Evolutionary conservation across 2,113 vertebrate species (phyloP), one percentile per base, ranked within the genome.

Genomic region (Plestiodon gilberti): DNA sequence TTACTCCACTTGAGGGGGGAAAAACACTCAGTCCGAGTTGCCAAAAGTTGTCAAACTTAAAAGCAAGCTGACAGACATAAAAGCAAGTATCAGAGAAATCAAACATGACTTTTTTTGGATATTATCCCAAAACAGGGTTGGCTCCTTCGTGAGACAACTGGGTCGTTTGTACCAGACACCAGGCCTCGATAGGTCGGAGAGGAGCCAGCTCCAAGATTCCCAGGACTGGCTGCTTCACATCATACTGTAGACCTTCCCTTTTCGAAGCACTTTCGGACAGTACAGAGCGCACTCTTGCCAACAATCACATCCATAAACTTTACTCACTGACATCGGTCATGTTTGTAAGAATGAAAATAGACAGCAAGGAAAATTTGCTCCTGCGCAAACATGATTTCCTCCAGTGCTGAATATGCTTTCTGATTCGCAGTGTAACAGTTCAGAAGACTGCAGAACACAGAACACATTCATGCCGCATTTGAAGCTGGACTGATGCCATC

Each of bases 401-500:
- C 55, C 38, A 85, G 61, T 0, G 0, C 55, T 70, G 59, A 89
- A 74, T 2, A 40, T 6, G 30, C 77, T 85, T 67, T 59, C 22
- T 59, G 38, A 33, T 86, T 75, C 35, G 81, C 86, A 86, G 2
- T 59, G 88, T 85, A 93, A 89, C 65, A 85, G 82, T 75, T 90
- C 78, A 61, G 83, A 90, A 61, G 83, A 90, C 1, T 79, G 81
- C 77, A 43, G 69, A 61, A 81, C 74, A 1, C 79, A 89, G 85
- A 83, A 81, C 83, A 82, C 57, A 43, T 79, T 64, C 70, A 75
- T 43, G 55, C 57, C 0, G 13, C 79, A 92, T 79, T 78, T 89
- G 78, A 73, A 82, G 83, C 88, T 92, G 93, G 89, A 93, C 57
- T 70, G 25, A 22, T 84, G 89, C 90, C 92, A 93, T 90, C 77